Evolutionary conservation across 2,797 vertebrate genomes (phyloP), one percentile per base, ranked within the genome.

Genomic region (Protosalanx chinensis): DNA sequence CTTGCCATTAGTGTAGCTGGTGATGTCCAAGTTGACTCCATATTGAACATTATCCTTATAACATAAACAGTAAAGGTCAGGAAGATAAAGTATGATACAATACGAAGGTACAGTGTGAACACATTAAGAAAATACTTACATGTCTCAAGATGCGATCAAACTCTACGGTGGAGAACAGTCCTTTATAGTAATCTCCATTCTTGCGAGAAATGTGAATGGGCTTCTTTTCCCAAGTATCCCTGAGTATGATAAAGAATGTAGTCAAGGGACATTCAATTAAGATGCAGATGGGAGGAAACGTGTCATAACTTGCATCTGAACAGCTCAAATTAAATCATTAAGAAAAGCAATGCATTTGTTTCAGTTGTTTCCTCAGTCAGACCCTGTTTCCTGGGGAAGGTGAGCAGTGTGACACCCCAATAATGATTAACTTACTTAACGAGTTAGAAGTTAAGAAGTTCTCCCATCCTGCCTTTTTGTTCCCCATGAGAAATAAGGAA

Each of bases 21-120:
- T 98, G 13, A 98, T 94, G n/a, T 99, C 98, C 81, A 99, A 87
- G 79, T 98, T 96, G 57, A 95, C 93, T 0, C 96, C 96, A 23
- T 94, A 99, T 67, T 91, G 94, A 73, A 98, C 93, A 3, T 92
- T 79, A 18, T 96, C 93, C 94, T 95, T 51, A 10, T 23, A 16
- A 53, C 15, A 30, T 70, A 6, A 70, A 53, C 15, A 16, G 1
- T 68, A 15, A 65, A 12, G 41, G 41, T 46, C 41, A 46, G 41
- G 12, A 46, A 13, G 41, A 46, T 12, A 37, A 4, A 74, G 4
- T 20, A 0, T 27, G 3, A 70, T 20, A 30, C 10, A 30, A 49
- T 5, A 41, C 35, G 18, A 57, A 6, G 13, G 59, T 41, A 41
- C 57, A 12, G 51, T 8, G 51, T 3, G 20, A 10, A 65, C 18